phyloP scores from a whole-genome alignment of 1,140 invertebrate species.

The Colletes latitarsis region DNA sequence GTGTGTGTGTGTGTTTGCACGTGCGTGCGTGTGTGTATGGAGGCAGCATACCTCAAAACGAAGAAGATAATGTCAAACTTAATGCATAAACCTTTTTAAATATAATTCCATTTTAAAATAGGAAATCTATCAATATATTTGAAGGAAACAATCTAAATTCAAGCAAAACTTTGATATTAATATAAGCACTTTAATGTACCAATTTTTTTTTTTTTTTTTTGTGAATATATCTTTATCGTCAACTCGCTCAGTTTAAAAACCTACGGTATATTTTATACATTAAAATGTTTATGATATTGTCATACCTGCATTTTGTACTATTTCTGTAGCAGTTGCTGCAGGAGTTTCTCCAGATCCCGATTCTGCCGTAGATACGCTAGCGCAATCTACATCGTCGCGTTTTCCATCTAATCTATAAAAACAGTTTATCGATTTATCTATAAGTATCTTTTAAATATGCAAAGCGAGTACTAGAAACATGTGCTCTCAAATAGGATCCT shows the following conservation, averaged over 20 bases:
- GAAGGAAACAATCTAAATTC: slow-evolving; percentile 24
- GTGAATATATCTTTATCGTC: slow-evolving; percentile 65
- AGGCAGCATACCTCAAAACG: slow-evolving; percentile 18
- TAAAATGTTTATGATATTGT: slow-evolving; percentile 33
- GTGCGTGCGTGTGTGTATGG: not conserved
- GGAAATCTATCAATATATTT: slow-evolving; percentile 11
- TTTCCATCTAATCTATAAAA: slow-evolving; percentile 79
- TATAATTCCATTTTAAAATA: not conserved
- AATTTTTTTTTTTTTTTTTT: slow-evolving; percentile 23
- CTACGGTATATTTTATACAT: slow-evolving; percentile 24
- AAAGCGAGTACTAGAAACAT: not conserved
- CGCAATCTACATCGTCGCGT: slow-evolving; percentile 77
- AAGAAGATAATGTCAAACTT: slow-evolving; percentile 42
- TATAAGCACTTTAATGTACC: slow-evolving; percentile 33
- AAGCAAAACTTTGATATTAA: slow-evolving; percentile 37
- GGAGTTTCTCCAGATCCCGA: slow-evolving; percentile 67
- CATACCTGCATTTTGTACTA: slow-evolving; percentile 79
- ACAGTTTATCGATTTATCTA: slow-evolving; percentile 3
- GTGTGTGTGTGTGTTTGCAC: slow-evolving; percentile 2
- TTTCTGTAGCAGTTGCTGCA: slow-evolving; percentile 64
- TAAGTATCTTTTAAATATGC: not conserved
- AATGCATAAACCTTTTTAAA: slow-evolving; percentile 34
- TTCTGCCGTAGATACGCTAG: slow-evolving; percentile 70
- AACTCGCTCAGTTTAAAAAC: slow-evolving; percentile 52
- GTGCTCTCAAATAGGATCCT: not conserved